These are phyloP conservation scores for Actinemys pallida DNA, from an alignment of 2,113 vertebrate genomes.

Conservation along the genomic window DNA sequence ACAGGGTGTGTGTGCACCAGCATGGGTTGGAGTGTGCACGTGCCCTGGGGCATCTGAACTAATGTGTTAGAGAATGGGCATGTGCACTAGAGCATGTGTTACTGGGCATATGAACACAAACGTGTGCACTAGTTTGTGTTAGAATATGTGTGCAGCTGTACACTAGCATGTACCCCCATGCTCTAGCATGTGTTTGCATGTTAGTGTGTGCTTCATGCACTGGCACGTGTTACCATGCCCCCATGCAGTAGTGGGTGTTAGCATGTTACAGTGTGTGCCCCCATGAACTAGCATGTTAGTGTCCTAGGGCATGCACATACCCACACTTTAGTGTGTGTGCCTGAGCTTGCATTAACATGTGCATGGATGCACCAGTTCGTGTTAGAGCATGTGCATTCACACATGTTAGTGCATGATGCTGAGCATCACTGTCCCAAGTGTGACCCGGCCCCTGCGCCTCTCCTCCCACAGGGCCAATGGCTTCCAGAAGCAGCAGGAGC, in stretches of 20 bases:
- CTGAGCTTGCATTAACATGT: not conserved
- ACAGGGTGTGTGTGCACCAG: too few species aligned
- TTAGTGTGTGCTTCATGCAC: not conserved
- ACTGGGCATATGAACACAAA: not conserved
- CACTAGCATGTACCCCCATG: not conserved
- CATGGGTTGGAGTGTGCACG: too few species aligned
- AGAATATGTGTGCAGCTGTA: not conserved
- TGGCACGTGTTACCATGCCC: not conserved
- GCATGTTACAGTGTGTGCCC: not conserved
- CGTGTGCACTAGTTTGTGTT: not conserved
- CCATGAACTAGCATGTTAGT: not conserved
- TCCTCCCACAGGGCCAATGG: constrained; percentile 77
- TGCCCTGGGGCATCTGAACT: too few species aligned
- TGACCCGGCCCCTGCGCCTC: not conserved
- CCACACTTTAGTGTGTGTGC: not conserved
- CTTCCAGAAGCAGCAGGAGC: constrained; percentile 83
- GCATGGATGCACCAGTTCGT: not conserved
- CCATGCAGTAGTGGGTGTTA: not conserved
- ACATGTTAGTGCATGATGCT: not conserved
- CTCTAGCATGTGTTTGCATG: not conserved
- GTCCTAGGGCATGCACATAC: not conserved
- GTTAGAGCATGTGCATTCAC: not conserved
- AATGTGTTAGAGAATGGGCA: too few species aligned
- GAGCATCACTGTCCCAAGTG: not conserved
- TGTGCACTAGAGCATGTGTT: not conserved